Percentiles rank a stretch among this genome's conserved stretches.
These are phyloP conservation scores for Ditula angustiorana DNA, from an alignment of 2,888 invertebrate genomes.

Conservation along the genomic window DNA sequence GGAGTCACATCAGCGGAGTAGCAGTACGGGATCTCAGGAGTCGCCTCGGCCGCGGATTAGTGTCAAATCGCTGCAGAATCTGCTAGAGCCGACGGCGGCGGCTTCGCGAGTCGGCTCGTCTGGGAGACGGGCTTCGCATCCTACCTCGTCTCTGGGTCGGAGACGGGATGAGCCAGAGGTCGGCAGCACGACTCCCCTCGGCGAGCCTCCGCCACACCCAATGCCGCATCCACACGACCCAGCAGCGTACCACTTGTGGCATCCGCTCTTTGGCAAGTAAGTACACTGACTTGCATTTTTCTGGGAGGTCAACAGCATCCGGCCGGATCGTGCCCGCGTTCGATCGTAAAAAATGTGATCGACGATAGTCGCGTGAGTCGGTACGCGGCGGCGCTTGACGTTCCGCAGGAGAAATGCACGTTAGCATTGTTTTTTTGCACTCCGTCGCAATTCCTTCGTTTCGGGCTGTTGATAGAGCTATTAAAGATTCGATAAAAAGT, in stretches of 20 bases:
- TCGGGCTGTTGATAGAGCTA: slow-evolving; percentile 20
- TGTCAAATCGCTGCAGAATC: slow-evolving; percentile 87
- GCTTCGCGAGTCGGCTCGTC: slow-evolving; percentile 65
- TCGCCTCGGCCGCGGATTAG: slow-evolving; percentile 86
- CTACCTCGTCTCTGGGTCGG: slow-evolving; percentile 72
- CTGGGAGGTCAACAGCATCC: slow-evolving; percentile 14
- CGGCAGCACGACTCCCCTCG: slow-evolving; percentile 87
- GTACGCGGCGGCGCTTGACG: slow-evolving; percentile 8
- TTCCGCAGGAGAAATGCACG: slow-evolving; percentile 32
- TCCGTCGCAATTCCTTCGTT: slow-evolving; percentile 9
- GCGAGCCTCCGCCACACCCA: slow-evolving; percentile 72
- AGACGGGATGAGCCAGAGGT: slow-evolving; percentile 86
- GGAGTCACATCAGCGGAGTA: slow-evolving; percentile 62
- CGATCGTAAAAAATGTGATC: slow-evolving; percentile 10
- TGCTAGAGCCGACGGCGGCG: slow-evolving; percentile 82
- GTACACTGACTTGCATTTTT: slow-evolving; percentile 54
- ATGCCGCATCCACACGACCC: slow-evolving; percentile 77
- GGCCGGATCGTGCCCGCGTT: slow-evolving; percentile 1
- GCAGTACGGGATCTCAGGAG: slow-evolving; percentile 66
- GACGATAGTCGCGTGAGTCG: slow-evolving; percentile 21
- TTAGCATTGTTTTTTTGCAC: slow-evolving; percentile 25
- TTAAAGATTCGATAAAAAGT: slow-evolving; percentile 15
- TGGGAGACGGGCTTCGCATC: slow-evolving; percentile 60
- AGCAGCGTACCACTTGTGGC: slow-evolving; percentile 91
- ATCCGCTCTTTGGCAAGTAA: slow-evolving; percentile 95